Percentiles rank a stretch among this genome's conserved stretches.
Evolutionary conservation across 1,140 invertebrate species (phyloP).

Genomic region (Aphidius gifuensis): DNA sequence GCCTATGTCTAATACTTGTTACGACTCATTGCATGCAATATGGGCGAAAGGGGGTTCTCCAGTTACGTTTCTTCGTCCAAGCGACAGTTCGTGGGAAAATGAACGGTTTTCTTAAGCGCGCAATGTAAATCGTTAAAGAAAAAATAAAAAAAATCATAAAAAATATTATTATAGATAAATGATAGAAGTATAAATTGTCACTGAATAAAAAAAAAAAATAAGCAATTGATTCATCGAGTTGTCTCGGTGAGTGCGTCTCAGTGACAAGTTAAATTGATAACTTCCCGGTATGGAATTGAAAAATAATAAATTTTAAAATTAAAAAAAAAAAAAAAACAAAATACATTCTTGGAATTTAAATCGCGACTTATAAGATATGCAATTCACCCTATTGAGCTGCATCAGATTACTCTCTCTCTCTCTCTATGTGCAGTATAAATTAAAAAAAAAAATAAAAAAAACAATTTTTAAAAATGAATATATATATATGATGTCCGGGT

Average conservation of each 20-base stretch:
- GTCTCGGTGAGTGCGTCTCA: not conserved
- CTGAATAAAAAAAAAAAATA: conserved; percentile 1
- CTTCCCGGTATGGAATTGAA: not conserved
- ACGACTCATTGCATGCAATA: conserved; percentile 15
- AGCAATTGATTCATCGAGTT: conserved; percentile 6
- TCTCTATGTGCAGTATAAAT: not conserved
- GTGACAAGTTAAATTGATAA: no score
- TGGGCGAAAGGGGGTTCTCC: conserved; percentile 16
- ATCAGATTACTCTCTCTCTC: not conserved
- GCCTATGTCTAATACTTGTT: not conserved
- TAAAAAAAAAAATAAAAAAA: no score
- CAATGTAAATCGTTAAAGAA: not conserved
- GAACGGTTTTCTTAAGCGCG: not conserved
- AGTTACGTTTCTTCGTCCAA: conserved; percentile 12
- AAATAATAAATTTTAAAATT: no score
- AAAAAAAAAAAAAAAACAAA: not conserved
- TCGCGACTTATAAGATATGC: not conserved
- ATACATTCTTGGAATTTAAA: not conserved
- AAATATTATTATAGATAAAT: not conserved
- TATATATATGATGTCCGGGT: conserved; percentile 30
- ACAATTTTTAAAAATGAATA: not conserved
- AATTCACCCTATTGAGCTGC: not conserved
- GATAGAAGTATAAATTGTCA: conserved; percentile 4
- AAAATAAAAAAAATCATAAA: not conserved
- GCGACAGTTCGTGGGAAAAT: conserved; percentile 29